These are phyloP conservation scores for Thalassarche chlororhynchos DNA, from an alignment of 2,113 vertebrate genomes.

Conservation along the genomic window DNA sequence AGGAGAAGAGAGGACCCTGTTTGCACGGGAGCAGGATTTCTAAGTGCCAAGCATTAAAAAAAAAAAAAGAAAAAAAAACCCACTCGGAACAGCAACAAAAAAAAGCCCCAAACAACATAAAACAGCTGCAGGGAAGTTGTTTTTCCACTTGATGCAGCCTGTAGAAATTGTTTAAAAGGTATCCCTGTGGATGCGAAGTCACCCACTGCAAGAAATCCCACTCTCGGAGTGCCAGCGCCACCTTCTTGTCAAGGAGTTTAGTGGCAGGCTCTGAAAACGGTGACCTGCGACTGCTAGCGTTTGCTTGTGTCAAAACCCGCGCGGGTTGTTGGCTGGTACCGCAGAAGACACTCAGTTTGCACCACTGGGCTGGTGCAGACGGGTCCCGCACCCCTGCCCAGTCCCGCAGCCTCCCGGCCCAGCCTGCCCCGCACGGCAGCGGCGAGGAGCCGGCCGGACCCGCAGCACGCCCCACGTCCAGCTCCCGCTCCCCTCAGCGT, in stretches of 20 bases:
- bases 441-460: background rate
- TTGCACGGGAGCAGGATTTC: background rate
- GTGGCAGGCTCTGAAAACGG: background rate
- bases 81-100: no score
- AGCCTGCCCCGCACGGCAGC: no score
- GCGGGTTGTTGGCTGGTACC: background rate
- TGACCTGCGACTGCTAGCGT: no score
- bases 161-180: background rate
- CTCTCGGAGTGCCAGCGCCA: conserved; percentile 49
- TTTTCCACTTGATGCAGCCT: background rate
- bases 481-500: rapidly evolving
- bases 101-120: background rate
- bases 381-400: background rate
- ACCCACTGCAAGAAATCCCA: background rate
- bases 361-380: background rate
- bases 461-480: background rate
- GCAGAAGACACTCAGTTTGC: background rate
- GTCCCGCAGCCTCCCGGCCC: background rate
- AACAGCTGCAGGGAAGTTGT: conserved; percentile 40
- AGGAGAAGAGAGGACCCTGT: background rate
- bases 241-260: conserved; percentile 8
- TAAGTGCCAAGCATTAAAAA: background rate
- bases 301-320: background rate
- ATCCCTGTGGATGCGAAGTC: background rate
- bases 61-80: background rate